Evolutionary conservation across 2,113 vertebrate genomes (phyloP).

Genomic region (Macquaria ambigua): DNA sequence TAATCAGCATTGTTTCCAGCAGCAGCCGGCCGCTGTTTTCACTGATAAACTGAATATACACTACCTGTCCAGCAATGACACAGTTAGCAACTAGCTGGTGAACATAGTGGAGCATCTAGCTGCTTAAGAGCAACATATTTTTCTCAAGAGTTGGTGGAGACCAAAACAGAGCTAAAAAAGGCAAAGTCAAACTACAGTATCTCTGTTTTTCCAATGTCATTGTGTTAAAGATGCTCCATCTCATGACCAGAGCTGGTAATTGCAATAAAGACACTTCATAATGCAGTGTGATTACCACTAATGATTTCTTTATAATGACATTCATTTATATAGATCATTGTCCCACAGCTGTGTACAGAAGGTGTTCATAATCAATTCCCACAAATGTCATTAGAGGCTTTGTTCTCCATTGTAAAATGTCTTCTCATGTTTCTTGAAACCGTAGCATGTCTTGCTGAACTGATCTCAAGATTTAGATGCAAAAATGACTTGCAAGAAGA

Average conservation of each 20-base stretch:
- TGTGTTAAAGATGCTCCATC: background rate
- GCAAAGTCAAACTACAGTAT: background rate
- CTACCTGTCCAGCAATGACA: background rate
- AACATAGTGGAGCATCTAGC: background rate
- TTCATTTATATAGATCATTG: background rate
- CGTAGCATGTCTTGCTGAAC: background rate
- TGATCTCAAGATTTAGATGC: background rate
- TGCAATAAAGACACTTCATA: background rate
- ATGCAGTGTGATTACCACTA: background rate
- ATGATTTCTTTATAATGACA: background rate
- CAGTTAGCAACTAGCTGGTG: background rate
- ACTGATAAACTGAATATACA: background rate
- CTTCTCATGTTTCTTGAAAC: background rate
- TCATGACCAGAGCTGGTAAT: background rate
- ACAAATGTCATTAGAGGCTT: constrained; percentile 8
- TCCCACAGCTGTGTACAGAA: background rate
- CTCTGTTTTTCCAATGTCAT: background rate
- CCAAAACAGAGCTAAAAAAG: background rate
- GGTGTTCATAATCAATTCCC: background rate
- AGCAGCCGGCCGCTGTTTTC: too few relatives aligned
- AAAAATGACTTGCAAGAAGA: constrained; percentile 10
- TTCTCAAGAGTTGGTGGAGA: background rate
- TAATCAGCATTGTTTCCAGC: background rate
- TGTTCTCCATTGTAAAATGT: background rate
- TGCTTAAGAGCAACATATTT: background rate